Base-by-base conservation (phyloP, 2,113 vertebrate species). In the Dendrocopos noguchii region DNA sequence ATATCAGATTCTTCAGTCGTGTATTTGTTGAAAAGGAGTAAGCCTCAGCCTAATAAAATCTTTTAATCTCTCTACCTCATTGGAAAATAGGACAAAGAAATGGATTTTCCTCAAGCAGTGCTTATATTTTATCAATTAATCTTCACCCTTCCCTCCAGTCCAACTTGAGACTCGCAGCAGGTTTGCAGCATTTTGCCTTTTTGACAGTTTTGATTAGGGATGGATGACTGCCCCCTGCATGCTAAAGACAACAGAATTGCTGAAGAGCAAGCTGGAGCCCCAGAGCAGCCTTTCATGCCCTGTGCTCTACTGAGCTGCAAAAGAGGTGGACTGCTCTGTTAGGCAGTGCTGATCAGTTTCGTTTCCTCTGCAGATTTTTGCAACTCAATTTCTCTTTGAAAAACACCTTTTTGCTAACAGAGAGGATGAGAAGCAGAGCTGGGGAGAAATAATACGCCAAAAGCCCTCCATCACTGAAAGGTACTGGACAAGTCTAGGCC, bases 181-280 rank as follows among this genome's bases (percentile, higher is more conserved):
- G 52, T 92, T 76, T 72, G 57, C 57, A 33, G 29, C 29, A 12
- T 81, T 95, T 57, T 91, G 6, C n/a, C 55, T 89, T 92, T 87
- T 93, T 70, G 90, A 90, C 66, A 96, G 76, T 68, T 96, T 93
- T 96, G 74, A 83, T 96, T 89, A 96, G 76, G 50, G 80, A 84
- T 67, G 59, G 63, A 81, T 88, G 85, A 79, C 80, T 73, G 52
- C 65, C 27, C 65, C 75, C 57, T 74, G 24, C 74, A 56, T 7
- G 10, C 55, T 84, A 39, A 63, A 70, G 39, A 73, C 3, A 91
- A 81, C 59, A 55, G 80, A 94, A 42, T 34, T 33, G 16, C 57
- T 47, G 66, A 90, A 85, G 88, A 65, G 60, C n/a, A 80, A 25
- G n/a, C 14, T 90, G 68, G 55, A 89, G 70, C 63, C 9, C 33